Base-by-base conservation (phyloP, 2,113 vertebrate genomes). In the Spilogale gracilis region DNA sequence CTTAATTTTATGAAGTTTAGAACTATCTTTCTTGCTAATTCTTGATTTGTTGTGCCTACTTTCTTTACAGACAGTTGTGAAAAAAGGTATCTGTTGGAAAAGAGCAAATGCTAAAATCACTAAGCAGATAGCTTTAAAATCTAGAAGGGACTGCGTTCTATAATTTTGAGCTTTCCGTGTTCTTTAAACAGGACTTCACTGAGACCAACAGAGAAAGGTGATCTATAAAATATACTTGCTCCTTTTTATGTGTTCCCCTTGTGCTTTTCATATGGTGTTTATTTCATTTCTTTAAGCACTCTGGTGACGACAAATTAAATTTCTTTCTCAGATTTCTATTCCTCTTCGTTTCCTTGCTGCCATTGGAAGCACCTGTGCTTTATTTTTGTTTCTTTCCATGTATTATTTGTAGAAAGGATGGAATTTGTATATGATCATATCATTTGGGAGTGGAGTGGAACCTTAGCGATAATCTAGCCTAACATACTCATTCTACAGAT, bases 391-490 rank as follows among this genome's bases (percentile, higher is more conserved):
- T 93, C 18, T 63, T 88, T 71, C 43, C 27, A 32, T 54, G n/a
- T 56, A 65, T 5, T 30, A 4, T 30, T 83, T 58, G 94, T n/a
- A 73, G 27, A 61, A 93, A 95, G 9, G 11, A 54, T 90, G 82
- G 56, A 23, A 73, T 69, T 65, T 91, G 17, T 38, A 25, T 63
- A 91, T 67, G 23, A 61, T 92, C 85, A 63, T 85, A 94, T 23
- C 71, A 23, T 92, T 25, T 94, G 60, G 90, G 94, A 96, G 86
- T 95, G 43, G 45, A 97, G 83, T 76, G 43, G 48, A 65, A 7
- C 74, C n/a, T 71, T 69, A n/a, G 52, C 67, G 45, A 94, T 91
- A 71, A 20, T 30, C 9, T 79, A 80, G 23, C 27, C 20, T 25
- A 76, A 92, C 1, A 38, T 90, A 93, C 9, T 56, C 17, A 13